Evolutionary conservation across 2,888 invertebrate genomes (phyloP), one percentile per base, ranked within the genome.

Genomic region (Agrenia bidenticulata): DNA sequence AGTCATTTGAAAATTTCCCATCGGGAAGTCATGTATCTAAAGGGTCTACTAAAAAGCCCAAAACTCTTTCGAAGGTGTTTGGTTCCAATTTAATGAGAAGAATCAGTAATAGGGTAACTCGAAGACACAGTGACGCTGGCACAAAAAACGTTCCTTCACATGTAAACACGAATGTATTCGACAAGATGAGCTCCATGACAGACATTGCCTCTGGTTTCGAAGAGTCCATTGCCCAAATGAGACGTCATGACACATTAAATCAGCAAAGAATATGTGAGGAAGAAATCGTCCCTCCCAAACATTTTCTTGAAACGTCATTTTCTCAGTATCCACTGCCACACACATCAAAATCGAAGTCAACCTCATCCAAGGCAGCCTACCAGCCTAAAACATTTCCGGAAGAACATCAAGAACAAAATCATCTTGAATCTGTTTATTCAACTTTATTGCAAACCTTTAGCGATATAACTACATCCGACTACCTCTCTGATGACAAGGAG

Each of bases 141-240:
- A 56, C 58, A 5, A 45, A 15, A 45, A 5, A 15, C 15, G 15
- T 19, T 5, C 9, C 9, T 17, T 17, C 5, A 11, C 15, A 17
- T 45, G 39, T 39, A 39, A 32, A 32, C 32, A 32, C n/a, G n/a
- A n/a, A n/a, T n/a, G n/a, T n/a, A n/a, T n/a, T n/a, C n/a, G n/a
- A 54, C 51, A 15, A 32, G 42, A 23, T 62, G 21, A 55, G 37
- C n/a, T 71, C 71, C 15, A 69, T 73, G 64, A 64, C 67, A 11
- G 73, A 73, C 23, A 69, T 73, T 37, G 69, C 71, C 1, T 56
- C 64, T 1, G 72, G 69, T 11, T 75, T 75, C 61, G 75, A 71
- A 51, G 73, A 73, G 32, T 66, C 66, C 11, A 58, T 75, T 9
- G 68, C 71, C 1, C 73, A 75, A 51, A 66, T 62, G 55, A 26